Conservation (phyloP, 2,797 vertebrate genomes). For the Sternarchorhynchus goeldii region DNA sequence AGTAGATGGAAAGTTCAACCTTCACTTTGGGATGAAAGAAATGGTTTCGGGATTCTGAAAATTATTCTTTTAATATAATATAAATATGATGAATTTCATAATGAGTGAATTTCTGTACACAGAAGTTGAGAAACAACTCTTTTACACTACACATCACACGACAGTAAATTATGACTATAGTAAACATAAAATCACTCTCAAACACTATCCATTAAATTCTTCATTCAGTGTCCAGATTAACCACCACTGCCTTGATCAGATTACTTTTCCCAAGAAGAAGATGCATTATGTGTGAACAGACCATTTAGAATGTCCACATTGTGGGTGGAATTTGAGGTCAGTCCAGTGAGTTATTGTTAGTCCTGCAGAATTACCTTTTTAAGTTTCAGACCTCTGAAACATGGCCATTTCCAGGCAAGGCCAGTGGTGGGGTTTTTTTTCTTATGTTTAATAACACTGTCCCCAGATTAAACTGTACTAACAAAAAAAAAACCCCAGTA, state of each 20-base stretch:
- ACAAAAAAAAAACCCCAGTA: constrained; percentile 56
- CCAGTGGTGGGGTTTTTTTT: constrained; percentile 47
- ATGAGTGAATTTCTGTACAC: too few relatives aligned
- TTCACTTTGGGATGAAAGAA: too few relatives aligned
- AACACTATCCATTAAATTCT: constrained; percentile 8
- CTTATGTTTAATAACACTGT: constrained; percentile 63
- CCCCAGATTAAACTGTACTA: constrained; percentile 65
- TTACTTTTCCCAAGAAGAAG: constrained; percentile 69
- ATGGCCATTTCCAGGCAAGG: constrained; percentile 18
- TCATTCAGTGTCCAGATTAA: not conserved
- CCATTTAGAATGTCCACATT: constrained; percentile 63
- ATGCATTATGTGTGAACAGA: constrained; percentile 63
- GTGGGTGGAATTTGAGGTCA: constrained; percentile 63
- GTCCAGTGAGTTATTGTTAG: constrained; percentile 72
- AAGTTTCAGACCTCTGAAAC: constrained; percentile 68
- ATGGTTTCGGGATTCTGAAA: too few relatives aligned
- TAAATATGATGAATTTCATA: too few relatives aligned
- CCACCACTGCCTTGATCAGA: constrained; percentile 15
- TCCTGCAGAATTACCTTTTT: constrained; percentile 71
- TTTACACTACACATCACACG: too few relatives aligned
- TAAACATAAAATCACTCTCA: not conserved
- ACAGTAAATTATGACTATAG: too few relatives aligned
- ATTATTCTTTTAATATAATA: too few relatives aligned
- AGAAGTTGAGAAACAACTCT: too few relatives aligned
- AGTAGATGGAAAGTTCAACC: too few relatives aligned